Conservation (phyloP, 1,140 invertebrate species). For the Elymnias hypermnestra region DNA sequence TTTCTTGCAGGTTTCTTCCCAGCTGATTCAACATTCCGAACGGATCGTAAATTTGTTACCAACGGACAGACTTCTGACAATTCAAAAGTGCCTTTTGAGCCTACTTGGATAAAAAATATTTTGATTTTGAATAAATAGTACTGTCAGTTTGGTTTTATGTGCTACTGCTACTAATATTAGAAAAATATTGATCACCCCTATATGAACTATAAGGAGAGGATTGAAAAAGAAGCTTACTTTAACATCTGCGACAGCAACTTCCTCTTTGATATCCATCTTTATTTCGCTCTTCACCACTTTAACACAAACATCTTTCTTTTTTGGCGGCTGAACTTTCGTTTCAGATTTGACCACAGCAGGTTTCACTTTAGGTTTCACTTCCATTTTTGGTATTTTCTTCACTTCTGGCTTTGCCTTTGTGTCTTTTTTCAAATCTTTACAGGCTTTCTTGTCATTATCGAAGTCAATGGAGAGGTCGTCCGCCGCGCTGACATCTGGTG, state of each 20-base stretch:
- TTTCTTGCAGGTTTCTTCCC: too few relatives aligned
- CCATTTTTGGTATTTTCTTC: conserved; percentile 29
- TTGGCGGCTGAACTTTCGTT: conserved; percentile 30
- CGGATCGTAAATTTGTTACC: too few relatives aligned
- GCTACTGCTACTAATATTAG: too few relatives aligned
- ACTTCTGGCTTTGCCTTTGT: conserved; percentile 23
- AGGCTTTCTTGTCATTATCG: conserved; percentile 31
- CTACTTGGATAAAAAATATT: too few relatives aligned
- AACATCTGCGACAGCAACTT: conserved; percentile 12
- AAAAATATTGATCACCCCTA: too few relatives aligned
- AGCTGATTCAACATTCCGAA: too few relatives aligned
- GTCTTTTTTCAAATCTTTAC: conserved; percentile 27
- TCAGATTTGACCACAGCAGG: conserved; percentile 31
- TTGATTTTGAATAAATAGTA: too few relatives aligned
- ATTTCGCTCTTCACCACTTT: conserved; percentile 35
- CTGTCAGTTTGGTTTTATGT: too few relatives aligned
- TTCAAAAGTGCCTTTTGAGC: too few relatives aligned
- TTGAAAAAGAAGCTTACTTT: too few relatives aligned
- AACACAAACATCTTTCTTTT: conserved; percentile 40
- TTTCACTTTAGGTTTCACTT: conserved; percentile 29
- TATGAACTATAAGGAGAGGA: too few relatives aligned
- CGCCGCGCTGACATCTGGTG: conserved; percentile 49
- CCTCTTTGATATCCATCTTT: conserved; percentile 21
- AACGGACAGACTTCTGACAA: too few relatives aligned
- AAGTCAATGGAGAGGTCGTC: conserved; percentile 37